phyloP scores from a whole-genome alignment of 2,113 vertebrate genomes.

The Eubucco bourcierii region DNA sequence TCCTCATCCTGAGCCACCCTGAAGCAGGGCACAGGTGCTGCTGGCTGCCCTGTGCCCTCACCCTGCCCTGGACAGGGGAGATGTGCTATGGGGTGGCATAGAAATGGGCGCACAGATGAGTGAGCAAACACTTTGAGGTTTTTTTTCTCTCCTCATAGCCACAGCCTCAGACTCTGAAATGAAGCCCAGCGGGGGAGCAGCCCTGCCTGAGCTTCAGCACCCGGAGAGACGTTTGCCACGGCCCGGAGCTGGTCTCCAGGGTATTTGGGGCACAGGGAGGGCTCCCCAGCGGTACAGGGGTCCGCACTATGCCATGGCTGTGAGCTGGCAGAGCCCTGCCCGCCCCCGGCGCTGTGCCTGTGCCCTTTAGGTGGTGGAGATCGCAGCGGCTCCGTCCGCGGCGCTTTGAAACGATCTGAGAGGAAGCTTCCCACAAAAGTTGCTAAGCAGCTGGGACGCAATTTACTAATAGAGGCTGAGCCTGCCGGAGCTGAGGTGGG shows the following conservation, averaged over 20 bases:
- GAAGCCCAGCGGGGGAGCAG: not conserved
- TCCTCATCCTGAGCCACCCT: not conserved
- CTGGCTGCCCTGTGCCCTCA: not conserved
- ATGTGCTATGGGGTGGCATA: accelerated
- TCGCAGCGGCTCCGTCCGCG: not conserved
- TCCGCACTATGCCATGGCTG: not conserved
- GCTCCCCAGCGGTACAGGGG: not conserved
- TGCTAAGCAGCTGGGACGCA: constrained; percentile 44
- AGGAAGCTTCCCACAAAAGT: constrained; percentile 32
- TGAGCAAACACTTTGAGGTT: accelerated
- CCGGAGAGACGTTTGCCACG: accelerated
- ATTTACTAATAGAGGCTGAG: constrained; percentile 31
- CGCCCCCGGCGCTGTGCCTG: not conserved
- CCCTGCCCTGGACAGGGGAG: not conserved
- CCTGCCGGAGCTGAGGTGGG: constrained; percentile 30
- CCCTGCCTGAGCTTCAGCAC: not conserved
- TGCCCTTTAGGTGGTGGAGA: not conserved
- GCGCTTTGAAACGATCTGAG: constrained; percentile 28
- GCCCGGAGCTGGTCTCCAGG: not conserved
- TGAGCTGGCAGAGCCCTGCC: not conserved
- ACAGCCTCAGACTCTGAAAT: not conserved
- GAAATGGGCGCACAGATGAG: not conserved
- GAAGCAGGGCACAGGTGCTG: not conserved
- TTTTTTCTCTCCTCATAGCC: not conserved
- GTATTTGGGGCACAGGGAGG: accelerated